These are phyloP conservation scores for Euclidia mi DNA, from an alignment of 2,888 invertebrate genomes.

Conservation along the genomic window DNA sequence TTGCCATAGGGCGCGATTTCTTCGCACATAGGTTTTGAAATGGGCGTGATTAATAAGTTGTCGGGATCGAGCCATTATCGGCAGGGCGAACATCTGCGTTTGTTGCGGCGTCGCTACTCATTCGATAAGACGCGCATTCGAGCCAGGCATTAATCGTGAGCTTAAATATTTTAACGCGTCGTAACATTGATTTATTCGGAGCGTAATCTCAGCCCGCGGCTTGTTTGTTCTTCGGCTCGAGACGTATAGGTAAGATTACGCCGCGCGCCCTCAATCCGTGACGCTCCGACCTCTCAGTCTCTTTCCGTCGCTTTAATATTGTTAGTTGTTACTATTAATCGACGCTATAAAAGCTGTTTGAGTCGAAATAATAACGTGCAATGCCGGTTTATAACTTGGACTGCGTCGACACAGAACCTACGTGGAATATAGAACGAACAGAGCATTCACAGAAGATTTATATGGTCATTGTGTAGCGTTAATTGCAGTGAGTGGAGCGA, in stretches of 20 bases:
- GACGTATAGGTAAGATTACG: constrained; percentile 87
- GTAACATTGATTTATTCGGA: constrained; percentile 89
- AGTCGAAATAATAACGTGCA: constrained; percentile 52
- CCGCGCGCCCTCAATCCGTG: constrained; percentile 72
- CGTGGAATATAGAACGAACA: constrained; percentile 75
- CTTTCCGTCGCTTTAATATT: constrained; percentile 65
- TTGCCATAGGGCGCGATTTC: neutral
- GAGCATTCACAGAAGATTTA: constrained; percentile 85
- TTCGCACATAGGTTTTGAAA: constrained; percentile 5
- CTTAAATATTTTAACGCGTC: constrained; percentile 90
- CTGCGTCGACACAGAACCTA: constrained; percentile 64
- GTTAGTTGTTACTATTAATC: constrained; percentile 72
- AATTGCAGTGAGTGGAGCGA: constrained; percentile 86
- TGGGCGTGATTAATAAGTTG: constrained; percentile 22
- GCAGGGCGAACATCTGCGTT: constrained; percentile 68
- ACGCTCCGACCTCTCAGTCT: constrained; percentile 66
- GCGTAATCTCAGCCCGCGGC: constrained; percentile 87
- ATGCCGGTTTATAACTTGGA: constrained; percentile 49
- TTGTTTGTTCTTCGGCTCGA: constrained; percentile 88
- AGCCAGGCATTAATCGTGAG: constrained; percentile 86
- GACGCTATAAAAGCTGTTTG: constrained; percentile 55
- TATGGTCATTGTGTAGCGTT: constrained; percentile 87
- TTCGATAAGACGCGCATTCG: constrained; percentile 79
- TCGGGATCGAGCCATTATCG: constrained; percentile 60
- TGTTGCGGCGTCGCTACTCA: constrained; percentile 61